Evolutionary conservation across 2,888 invertebrate genomes (phyloP).

Genomic region (Polymixis lichenea): DNA sequence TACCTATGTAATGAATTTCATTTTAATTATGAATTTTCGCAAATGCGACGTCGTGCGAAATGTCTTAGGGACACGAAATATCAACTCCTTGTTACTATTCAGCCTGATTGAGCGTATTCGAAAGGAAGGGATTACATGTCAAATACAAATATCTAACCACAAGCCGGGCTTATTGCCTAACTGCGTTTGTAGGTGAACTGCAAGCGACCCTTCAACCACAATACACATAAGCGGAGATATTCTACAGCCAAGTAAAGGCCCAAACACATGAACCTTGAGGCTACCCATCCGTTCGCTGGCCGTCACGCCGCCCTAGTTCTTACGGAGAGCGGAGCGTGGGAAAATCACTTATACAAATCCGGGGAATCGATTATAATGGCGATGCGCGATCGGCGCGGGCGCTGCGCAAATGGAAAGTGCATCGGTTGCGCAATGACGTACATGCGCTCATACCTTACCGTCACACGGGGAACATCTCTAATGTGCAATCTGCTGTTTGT

Average conservation of each 20-base stretch:
- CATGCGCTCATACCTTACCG: slow-evolving; percentile 62
- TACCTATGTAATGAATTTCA: slow-evolving; percentile 23
- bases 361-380: slow-evolving; percentile 86
- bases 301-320: slow-evolving; percentile 83
- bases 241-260: slow-evolving; percentile 49
- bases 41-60: not conserved
- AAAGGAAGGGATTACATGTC: slow-evolving; percentile 64
- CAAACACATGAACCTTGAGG: slow-evolving; percentile 80
- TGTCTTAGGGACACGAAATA: slow-evolving; percentile 8
- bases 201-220: slow-evolving; percentile 53
- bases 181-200: slow-evolving; percentile 41
- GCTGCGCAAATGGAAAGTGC: slow-evolving; percentile 85
- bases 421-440: slow-evolving; percentile 81
- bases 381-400: slow-evolving; percentile 71
- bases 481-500: slow-evolving; percentile 59
- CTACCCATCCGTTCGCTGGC: slow-evolving; percentile 83
- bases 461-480: slow-evolving; percentile 55
- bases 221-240: slow-evolving; percentile 20
- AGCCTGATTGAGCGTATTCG: slow-evolving; percentile 26
- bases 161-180: slow-evolving; percentile 59
- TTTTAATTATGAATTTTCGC: slow-evolving; percentile 22
- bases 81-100: slow-evolving; percentile 14
- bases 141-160: slow-evolving; percentile 60
- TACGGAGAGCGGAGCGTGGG: slow-evolving; percentile 86
- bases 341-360: slow-evolving; percentile 87